A percentile compares a stretch with the other conserved stretches of the same genome.
Evolutionary conservation across 2,888 invertebrate species (phyloP).

Genomic region (Palloptera scutellata): DNA sequence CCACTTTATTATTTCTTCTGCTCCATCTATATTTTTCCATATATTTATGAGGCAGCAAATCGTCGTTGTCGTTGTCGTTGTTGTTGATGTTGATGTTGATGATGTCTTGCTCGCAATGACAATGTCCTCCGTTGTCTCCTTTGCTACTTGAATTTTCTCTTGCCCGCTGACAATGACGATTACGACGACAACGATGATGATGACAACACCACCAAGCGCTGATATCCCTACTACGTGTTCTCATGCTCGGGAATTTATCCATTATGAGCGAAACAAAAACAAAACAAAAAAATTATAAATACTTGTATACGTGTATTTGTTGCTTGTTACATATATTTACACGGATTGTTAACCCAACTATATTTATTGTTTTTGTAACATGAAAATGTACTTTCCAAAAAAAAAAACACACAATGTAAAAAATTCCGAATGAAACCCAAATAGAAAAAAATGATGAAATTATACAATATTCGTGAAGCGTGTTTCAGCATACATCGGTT

Average conservation of each 20-base stretch:
- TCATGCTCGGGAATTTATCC: no score
- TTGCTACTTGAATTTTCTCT: background rate
- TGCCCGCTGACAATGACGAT: no score
- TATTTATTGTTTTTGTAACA: slow-evolving; percentile 46
- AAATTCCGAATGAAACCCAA: background rate
- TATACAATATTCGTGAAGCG: slow-evolving; percentile 31
- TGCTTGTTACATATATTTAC: slow-evolving; percentile 2
- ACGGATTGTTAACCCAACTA: slow-evolving; percentile 44
- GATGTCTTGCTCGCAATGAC: background rate
- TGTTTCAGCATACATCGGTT: slow-evolving; percentile 36
- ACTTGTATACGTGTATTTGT: no score
- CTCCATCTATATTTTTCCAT: background rate
- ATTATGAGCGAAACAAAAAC: no score
- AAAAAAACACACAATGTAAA: slow-evolving; percentile 18
- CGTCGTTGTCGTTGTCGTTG: background rate
- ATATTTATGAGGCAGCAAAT: slow-evolving; percentile 13
- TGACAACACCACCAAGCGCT: no score
- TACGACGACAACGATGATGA: no score
- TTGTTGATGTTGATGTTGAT: slow-evolving; percentile 11
- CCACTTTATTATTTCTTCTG: slow-evolving; percentile 15
- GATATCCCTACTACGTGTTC: no score
- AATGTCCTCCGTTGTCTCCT: background rate
- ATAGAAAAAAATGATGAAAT: slow-evolving; percentile 29
- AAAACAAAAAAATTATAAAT: no score
- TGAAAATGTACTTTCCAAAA: slow-evolving; percentile 48